phyloP scores from a whole-genome alignment of 2,888 invertebrate species.

The Synergus laeviventris region DNA sequence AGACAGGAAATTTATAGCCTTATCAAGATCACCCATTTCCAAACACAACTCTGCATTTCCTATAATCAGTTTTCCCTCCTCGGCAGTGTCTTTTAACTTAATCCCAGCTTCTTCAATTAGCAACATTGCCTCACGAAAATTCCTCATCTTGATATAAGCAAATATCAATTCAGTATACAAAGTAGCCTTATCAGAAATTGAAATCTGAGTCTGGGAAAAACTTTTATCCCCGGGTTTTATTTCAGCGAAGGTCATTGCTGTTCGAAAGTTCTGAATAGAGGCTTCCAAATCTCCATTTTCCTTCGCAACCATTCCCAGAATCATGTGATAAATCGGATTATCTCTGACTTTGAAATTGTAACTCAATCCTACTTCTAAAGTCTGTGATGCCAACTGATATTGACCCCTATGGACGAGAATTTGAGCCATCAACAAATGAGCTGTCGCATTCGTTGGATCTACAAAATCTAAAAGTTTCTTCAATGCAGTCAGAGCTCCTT shows the following conservation, averaged over 20 bases:
- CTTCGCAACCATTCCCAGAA: constrained; percentile 90
- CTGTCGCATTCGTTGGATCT: constrained; percentile 89
- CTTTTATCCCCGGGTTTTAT: constrained; percentile 75
- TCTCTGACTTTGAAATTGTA: constrained; percentile 95
- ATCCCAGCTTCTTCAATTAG: constrained; percentile 86
- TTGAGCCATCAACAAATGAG: constrained; percentile 91
- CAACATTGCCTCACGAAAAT: constrained; percentile 87
- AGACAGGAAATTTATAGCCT: constrained; percentile 87
- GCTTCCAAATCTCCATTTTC: constrained; percentile 84
- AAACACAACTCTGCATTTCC: constrained; percentile 91
- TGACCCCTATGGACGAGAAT: constrained; percentile 85
- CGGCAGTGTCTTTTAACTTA: constrained; percentile 86
- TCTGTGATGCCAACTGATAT: constrained; percentile 88
- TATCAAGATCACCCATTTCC: constrained; percentile 87
- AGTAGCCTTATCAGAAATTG: constrained; percentile 86
- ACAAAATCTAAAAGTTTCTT: constrained; percentile 85
- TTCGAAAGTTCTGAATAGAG: constrained; percentile 85
- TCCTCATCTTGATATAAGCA: constrained; percentile 83
- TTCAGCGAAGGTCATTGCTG: constrained; percentile 84
- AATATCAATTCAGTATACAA: constrained; percentile 92
- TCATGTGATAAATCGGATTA: constrained; percentile 92
- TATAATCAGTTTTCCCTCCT: constrained; percentile 90
- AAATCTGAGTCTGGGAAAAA: constrained; percentile 51
- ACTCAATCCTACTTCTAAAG: constrained; percentile 92
- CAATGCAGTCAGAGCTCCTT: constrained; percentile 83